Percentiles rank a stretch among this genome's conserved stretches.
phyloP scores from a whole-genome alignment of 2,113 vertebrate genomes.

The Oceanodroma tethys region DNA sequence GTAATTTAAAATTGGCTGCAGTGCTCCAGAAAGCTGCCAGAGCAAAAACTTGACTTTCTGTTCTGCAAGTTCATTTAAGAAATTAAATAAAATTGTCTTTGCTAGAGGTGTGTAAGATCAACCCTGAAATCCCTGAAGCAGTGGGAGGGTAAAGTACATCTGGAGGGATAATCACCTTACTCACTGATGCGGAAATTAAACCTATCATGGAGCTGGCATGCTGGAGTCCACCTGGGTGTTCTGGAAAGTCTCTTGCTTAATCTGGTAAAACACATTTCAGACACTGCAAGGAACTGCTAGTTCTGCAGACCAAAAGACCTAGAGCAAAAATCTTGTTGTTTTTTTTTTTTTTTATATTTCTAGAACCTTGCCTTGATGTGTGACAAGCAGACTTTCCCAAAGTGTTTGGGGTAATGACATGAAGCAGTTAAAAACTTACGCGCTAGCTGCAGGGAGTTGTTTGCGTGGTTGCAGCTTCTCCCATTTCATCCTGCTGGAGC shows the following conservation, averaged over 20 bases:
- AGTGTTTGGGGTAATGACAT: background rate
- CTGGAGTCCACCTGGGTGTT: background rate
- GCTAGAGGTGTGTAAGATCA: background rate
- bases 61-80: background rate
- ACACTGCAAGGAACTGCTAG: background rate
- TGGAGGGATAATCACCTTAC: background rate
- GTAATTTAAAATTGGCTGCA: background rate
- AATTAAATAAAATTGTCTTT: background rate
- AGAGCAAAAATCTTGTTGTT: background rate
- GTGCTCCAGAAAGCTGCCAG: background rate
- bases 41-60: background rate
- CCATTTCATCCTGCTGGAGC: background rate
- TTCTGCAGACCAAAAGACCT: background rate
- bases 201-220: background rate
- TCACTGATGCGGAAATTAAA: background rate
- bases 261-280: background rate
- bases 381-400: background rate
- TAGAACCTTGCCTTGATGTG: background rate
- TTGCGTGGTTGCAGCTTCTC: constrained; percentile 9
- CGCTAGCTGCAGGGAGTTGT: background rate
- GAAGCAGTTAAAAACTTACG: background rate
- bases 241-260: background rate
- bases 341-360: background rate
- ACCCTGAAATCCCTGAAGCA: background rate
- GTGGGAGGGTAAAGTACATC: background rate